Evolutionary conservation across 2,797 vertebrate genomes (phyloP).

Genomic region (Hybognathus amarus): DNA sequence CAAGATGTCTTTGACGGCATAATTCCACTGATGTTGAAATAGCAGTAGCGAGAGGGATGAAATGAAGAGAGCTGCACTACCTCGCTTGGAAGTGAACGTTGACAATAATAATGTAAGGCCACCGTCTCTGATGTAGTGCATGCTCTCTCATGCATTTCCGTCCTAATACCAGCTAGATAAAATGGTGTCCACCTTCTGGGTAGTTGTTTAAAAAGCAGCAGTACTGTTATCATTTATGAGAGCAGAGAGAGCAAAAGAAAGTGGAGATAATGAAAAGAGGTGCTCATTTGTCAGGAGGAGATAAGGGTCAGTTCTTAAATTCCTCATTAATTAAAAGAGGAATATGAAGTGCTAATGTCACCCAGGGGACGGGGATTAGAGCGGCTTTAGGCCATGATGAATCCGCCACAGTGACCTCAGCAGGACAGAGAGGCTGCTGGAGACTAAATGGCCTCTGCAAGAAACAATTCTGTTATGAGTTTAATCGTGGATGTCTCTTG

Average conservation of each 20-base stretch:
- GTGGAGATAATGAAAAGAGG: slow-evolving; percentile 17
- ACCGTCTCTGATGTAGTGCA: slow-evolving; percentile 14
- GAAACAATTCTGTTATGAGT: background rate
- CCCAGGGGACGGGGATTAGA: slow-evolving; percentile 57
- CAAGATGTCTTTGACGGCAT: slow-evolving; percentile 4
- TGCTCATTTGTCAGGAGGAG: slow-evolving; percentile 39
- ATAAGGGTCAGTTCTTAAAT: slow-evolving; percentile 52
- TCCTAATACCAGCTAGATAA: slow-evolving; percentile 21
- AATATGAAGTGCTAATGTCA: slow-evolving; percentile 57
- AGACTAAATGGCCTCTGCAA: background rate
- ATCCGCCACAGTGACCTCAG: slow-evolving; percentile 39
- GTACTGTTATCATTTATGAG: slow-evolving; percentile 34
- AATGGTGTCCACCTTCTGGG: slow-evolving; percentile 24
- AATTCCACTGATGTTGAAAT: slow-evolving; percentile 42
- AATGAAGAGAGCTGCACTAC: slow-evolving; percentile 9
- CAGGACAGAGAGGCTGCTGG: slow-evolving; percentile 26
- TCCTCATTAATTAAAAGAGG: slow-evolving; percentile 59
- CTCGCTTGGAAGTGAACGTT: slow-evolving; percentile 39
- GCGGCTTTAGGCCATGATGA: slow-evolving; percentile 33
- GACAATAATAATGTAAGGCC: slow-evolving; percentile 39
- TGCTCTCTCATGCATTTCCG: background rate
- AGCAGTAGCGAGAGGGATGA: slow-evolving; percentile 10
- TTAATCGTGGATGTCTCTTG: background rate
- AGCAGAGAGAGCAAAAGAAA: slow-evolving; percentile 12
- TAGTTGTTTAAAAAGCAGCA: slow-evolving; percentile 54